phyloP scores from a whole-genome alignment of 2,113 vertebrate genomes.

The Cinclus mexicanus region DNA sequence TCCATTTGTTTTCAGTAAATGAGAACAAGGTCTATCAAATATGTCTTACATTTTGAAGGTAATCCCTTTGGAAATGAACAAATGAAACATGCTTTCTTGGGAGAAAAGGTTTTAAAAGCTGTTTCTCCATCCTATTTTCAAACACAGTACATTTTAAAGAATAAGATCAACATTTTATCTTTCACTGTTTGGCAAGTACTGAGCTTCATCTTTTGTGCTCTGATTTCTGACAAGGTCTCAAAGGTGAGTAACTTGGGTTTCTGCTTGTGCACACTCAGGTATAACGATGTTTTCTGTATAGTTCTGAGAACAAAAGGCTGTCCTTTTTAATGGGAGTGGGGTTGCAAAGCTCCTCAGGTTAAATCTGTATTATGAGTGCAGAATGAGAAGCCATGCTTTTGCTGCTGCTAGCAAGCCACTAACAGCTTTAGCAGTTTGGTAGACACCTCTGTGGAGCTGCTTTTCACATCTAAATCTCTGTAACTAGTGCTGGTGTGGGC shows the following conservation, averaged over 20 bases:
- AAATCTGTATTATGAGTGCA: neutral
- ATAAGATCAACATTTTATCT: neutral
- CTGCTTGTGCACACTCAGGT: neutral
- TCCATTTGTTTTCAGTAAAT: slow-evolving; percentile 47
- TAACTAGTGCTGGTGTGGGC: neutral
- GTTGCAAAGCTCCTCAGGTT: neutral
- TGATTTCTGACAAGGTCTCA: neutral
- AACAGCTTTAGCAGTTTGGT: neutral
- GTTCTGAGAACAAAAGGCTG: neutral
- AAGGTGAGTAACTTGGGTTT: neutral
- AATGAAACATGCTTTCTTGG: neutral
- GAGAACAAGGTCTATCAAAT: slow-evolving; percentile 42
- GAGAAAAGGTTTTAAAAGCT: neutral
- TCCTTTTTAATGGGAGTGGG: neutral
- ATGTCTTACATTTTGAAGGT: slow-evolving; percentile 27
- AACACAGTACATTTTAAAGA: neutral
- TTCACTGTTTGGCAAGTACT: neutral
- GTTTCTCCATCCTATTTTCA: neutral
- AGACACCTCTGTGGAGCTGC: neutral
- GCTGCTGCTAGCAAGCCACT: neutral
- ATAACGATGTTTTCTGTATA: neutral
- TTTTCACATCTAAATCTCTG: neutral
- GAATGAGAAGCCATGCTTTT: neutral
- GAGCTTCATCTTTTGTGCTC: neutral
- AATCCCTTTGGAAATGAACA: slow-evolving; percentile 4